These are phyloP conservation scores for Aptenodytes forsteri DNA, from an alignment of 2,113 vertebrate genomes.

Conservation along the genomic window DNA sequence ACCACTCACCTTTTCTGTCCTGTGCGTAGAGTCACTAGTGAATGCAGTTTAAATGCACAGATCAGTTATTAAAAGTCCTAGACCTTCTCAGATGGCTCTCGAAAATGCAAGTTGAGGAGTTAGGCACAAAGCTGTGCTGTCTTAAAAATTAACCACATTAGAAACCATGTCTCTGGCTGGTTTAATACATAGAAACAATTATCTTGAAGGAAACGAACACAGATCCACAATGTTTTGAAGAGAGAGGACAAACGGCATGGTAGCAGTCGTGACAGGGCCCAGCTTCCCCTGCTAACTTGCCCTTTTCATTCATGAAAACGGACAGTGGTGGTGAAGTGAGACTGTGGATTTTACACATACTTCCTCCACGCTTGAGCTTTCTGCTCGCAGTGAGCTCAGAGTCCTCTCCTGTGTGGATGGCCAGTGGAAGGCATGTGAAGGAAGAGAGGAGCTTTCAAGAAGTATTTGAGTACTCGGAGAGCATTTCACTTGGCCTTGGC, in stretches of 20 bases:
- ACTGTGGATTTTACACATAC: background rate
- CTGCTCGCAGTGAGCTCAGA: background rate
- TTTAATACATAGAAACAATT: background rate
- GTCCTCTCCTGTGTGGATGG: rapidly evolving
- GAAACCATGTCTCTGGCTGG: background rate
- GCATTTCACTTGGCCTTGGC: background rate
- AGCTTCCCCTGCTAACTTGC: background rate
- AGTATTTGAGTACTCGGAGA: background rate
- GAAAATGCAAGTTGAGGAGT: background rate
- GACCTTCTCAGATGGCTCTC: background rate
- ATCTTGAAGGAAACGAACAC: background rate
- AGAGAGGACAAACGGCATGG: background rate
- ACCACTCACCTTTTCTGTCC: background rate
- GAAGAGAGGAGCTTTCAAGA: background rate
- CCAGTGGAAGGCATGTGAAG: background rate
- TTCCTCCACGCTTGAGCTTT: background rate
- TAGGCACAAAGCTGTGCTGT: background rate
- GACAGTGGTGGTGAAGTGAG: background rate
- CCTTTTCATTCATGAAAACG: constrained; percentile 26
- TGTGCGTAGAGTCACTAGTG: background rate
- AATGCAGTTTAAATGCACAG: background rate
- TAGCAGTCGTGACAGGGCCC: background rate
- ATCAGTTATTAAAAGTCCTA: background rate
- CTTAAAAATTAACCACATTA: background rate
- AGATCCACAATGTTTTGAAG: background rate